phyloP scores from a whole-genome alignment of 2,888 invertebrate species.

The Acronicta leporina region DNA sequence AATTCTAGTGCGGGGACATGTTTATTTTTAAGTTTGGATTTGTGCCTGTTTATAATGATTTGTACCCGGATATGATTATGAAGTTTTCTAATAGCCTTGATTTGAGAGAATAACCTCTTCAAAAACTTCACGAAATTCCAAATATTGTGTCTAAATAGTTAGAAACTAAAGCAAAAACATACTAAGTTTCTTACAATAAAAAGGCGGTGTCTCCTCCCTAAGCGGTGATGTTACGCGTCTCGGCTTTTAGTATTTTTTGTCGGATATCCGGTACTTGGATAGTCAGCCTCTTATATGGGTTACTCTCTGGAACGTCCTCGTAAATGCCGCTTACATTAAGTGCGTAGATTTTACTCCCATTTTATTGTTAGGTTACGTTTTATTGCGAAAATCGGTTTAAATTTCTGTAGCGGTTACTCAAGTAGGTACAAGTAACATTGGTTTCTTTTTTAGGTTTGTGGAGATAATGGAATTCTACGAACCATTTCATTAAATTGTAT shows the following conservation, averaged over 20 bases:
- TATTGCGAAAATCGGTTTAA: slow-evolving; percentile 29
- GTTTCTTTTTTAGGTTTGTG: slow-evolving; percentile 17
- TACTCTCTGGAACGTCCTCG: slow-evolving; percentile 38
- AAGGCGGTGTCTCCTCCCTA: slow-evolving; percentile 38
- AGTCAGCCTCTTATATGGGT: slow-evolving; percentile 46
- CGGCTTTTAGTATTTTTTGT: slow-evolving; percentile 55
- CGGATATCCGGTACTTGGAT: slow-evolving; percentile 57
- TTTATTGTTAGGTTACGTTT: slow-evolving; percentile 42
- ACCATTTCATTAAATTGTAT: slow-evolving; percentile 20
- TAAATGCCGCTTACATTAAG: slow-evolving; percentile 40
- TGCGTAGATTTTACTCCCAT: slow-evolving; percentile 42
- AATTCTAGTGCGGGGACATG: too few species aligned
- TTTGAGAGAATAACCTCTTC: neutral
- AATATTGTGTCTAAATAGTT: neutral
- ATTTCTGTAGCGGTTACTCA: slow-evolving; percentile 17
- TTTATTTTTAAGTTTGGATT: too few species aligned
- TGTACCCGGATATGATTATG: too few species aligned
- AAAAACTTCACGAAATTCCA: neutral
- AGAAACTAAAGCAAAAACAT: slow-evolving; percentile 10
- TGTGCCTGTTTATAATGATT: too few species aligned
- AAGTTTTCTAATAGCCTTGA: too few species aligned
- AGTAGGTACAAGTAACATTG: slow-evolving; percentile 8
- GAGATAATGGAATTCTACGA: slow-evolving; percentile 8
- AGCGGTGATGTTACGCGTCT: slow-evolving; percentile 45
- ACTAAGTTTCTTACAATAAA: slow-evolving; percentile 25